Evolutionary conservation across 2,113 vertebrate species (phyloP).

Genomic region (Oreochromis niloticus): DNA sequence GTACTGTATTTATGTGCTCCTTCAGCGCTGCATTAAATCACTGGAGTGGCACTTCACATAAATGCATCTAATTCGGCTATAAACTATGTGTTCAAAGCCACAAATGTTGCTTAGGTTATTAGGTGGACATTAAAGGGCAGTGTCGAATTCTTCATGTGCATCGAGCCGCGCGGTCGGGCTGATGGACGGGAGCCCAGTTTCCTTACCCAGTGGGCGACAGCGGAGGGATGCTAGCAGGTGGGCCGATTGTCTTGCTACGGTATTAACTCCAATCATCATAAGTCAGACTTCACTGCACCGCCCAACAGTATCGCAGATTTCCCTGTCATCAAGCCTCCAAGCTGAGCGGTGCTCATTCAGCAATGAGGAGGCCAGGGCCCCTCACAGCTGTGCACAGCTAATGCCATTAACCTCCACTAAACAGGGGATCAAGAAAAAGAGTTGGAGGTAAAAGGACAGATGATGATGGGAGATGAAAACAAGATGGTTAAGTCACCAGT

Average conservation of each 20-base stretch:
- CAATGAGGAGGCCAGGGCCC: neutral
- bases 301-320: slow-evolving; percentile 53
- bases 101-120: slow-evolving; percentile 6
- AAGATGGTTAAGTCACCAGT: neutral
- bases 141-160: slow-evolving; percentile 42
- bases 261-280: slow-evolving; percentile 54
- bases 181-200: slow-evolving; percentile 8
- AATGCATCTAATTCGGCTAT: neutral
- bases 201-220: neutral
- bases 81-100: neutral
- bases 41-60: neutral
- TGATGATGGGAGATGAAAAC: slow-evolving; percentile 2
- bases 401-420: slow-evolving; percentile 45
- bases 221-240: slow-evolving; percentile 36
- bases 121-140: neutral
- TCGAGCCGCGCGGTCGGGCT: neutral
- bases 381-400: slow-evolving; percentile 55
- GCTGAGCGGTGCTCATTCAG: neutral
- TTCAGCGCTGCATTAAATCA: neutral
- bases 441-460: neutral
- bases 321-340: slow-evolving; percentile 31
- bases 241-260: slow-evolving; percentile 25
- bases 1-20: neutral
- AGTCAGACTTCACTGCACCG: slow-evolving; percentile 39
- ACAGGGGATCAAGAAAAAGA: neutral